Percentiles rank a stretch among this genome's conserved stretches.
Conservation (phyloP, 2,888 invertebrate genomes). For the Lepetodrilus schrolli region DNA sequence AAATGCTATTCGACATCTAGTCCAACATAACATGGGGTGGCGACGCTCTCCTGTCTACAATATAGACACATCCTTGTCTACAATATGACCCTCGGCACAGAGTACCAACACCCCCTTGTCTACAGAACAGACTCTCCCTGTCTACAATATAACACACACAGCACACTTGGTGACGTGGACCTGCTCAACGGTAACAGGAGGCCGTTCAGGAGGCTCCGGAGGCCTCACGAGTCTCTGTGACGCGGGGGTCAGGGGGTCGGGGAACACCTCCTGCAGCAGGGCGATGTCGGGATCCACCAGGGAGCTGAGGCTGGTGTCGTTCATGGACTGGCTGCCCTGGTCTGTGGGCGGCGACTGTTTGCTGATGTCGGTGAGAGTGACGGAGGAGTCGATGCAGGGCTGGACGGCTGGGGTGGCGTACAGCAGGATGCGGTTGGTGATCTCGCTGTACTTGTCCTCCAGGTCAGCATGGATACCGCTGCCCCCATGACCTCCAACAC, state of each 20-base stretch:
- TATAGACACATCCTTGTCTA: too few species aligned
- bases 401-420: slow-evolving; percentile 61
- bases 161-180: slow-evolving; percentile 67
- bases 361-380: slow-evolving; percentile 40
- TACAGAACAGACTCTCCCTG: too few species aligned
- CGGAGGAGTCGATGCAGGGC: slow-evolving; percentile 49
- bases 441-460: slow-evolving; percentile 71
- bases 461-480: slow-evolving; percentile 73
- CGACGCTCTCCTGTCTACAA: too few species aligned
- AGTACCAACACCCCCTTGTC: too few species aligned
- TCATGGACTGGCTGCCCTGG: slow-evolving; percentile 9
- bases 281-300: slow-evolving; percentile 34
- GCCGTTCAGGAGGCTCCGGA: not conserved
- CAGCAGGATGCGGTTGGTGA: slow-evolving; percentile 67
- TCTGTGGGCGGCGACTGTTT: slow-evolving; percentile 34
- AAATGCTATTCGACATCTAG: too few species aligned
- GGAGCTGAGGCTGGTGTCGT: slow-evolving; percentile 41
- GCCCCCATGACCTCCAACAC: slow-evolving; percentile 75
- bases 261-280: not conserved
- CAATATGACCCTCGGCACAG: too few species aligned
- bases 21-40: too few species aligned
- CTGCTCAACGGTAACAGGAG: slow-evolving; percentile 46
- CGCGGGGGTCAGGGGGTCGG: not conserved
- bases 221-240: not conserved
- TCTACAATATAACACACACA: slow-evolving; percentile 64